Base-by-base conservation (phyloP, 2,113 vertebrate species). In the Chelonoidis abingdonii region DNA sequence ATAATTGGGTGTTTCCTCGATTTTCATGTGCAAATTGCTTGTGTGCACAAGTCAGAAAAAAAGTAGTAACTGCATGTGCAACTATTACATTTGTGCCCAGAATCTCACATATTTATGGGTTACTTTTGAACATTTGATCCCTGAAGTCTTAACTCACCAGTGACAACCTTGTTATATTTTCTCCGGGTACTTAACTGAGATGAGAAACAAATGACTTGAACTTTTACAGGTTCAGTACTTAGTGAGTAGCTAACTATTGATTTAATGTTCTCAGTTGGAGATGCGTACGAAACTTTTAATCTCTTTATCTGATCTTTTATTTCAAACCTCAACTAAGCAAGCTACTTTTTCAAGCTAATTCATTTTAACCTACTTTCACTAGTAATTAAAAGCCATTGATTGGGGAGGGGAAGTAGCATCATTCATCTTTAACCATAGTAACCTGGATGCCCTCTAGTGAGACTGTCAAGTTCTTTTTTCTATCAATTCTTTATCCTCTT, bases 401-500 rank as follows among this genome's bases (percentile, higher is more conserved):
- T 87, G 92, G n/a, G 80, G 62, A 93, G 93, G 80, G 89, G 91
- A 87, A 91, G 65, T 2, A 85, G 84, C 86, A 52, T 87, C 79
- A 2, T 84, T 84, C 56, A 10, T 29, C 84, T 65, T 76, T 21
- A 92, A 44, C 2, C 1, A 83, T 81, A 95, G 95, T 57, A 93
- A 89, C 88, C 75, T 92, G 89, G 92, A 97, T 97, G 96, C 96
- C 96, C 96, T 97, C 96, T 97, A 97, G 97, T 19, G 93, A 97
- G 96, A 76, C 93, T 90, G 53, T 44, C 86, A 50, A 0, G 0
- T 84, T 92, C 57, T 80, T 83, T 25, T 79, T 47, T 79, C 83
- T 84, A 0, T n/a, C 6, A 2, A 9, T 16, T 84, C 35, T 89
- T 95, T 84, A 25, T 65, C 80, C 59, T 50, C 5, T 69, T 54